Evolutionary conservation across 2,888 invertebrate species (phyloP), one percentile per base, ranked within the genome.

Genomic region (Volucella inanis): DNA sequence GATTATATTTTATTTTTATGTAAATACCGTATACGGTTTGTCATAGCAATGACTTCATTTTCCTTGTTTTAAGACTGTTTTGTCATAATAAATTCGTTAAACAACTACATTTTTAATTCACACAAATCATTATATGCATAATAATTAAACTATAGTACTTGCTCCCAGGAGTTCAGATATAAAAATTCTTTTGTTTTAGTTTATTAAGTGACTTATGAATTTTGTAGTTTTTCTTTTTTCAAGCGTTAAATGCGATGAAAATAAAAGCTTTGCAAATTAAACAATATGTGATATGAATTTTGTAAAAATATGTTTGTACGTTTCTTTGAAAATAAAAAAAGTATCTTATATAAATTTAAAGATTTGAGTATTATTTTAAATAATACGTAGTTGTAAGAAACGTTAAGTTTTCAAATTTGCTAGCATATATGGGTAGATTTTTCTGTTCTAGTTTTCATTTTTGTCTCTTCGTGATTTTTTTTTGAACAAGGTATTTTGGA

Each of bases 291-390:
- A 75, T 72, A 72, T 65, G 15, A 75, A 64, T 75, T 75, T 75
- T 75, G 65, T 75, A 75, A 57, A 31, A 75, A 57, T 75, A 57
- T 75, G 74, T 64, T 75, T 75, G 55, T 75, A 75, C 50, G 59
- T 61, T 71, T 71, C 71, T 61, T 71, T 71, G 31, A 57, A 57
- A 57, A 57, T 68, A 39, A 50, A 31, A 22, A 52, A 54, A 43
- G 22, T n/a, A 31, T 50, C 18, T 31, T 8, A 55, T 68, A n/a
- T 59, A 70, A 59, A 57, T 70, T 70, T 57, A 18, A 45, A 70
- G 9, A 41, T 43, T 45, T 45, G 45, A 45, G 4, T 12, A 4
- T 11, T 45, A 45, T 45, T 45, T 45, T 45, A 12, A 31, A 0
- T 6, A 6, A 22, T 3, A 22, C 1, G 3, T 22, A 22, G 22